Evolutionary conservation across 2,113 vertebrate genomes (phyloP), one percentile per base, ranked within the genome.

Genomic region (Gorsachius goisagi): DNA sequence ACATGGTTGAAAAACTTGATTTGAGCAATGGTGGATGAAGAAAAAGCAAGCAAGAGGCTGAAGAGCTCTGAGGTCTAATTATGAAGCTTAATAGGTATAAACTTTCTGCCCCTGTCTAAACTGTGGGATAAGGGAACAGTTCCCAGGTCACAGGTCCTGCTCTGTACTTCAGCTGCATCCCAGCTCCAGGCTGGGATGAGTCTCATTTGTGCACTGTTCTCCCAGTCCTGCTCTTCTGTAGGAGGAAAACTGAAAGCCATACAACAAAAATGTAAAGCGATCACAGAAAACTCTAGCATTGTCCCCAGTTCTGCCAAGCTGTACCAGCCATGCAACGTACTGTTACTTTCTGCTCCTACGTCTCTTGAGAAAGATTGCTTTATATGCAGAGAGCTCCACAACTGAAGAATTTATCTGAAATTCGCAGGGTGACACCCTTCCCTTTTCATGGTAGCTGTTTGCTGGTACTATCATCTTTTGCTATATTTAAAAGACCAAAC

Each of bases 101-200:
- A 37, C 27, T 78, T 73, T 85, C 11, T 82, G 39, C 26, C 24
- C 22, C 22, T 49, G 14, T 12, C 26, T 88, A 30, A 89, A 37
- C 9, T 11, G 9, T 27, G 5, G 32, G 22, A 74, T 37, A 12
- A 77, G 18, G 6, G 32, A 59, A 50, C 15, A 68, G 11, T 8
- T 72, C 44, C 32, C 44, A 72, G 22, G 28, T 52, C 67, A 19
- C 18, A 83, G 23, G 59, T 90, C 53, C 44, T 85, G n/a, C 12
- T 64, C 22, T 79, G 37, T 23, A 20, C 58, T 74, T 75, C 28
- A 71, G 24, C 26, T 89, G 9, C 41, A 50, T 32, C 18, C 45
- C 30, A 49, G 5, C 3, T 81, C 22, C 1, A 0, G 50, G 49
- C 0, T 26, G 47, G n/a, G n/a, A 47, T 71, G 39, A 67, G 20